Evolutionary conservation across 2,113 vertebrate genomes (phyloP), one percentile per base, ranked within the genome.

Genomic region (Acrocephalus kingi): DNA sequence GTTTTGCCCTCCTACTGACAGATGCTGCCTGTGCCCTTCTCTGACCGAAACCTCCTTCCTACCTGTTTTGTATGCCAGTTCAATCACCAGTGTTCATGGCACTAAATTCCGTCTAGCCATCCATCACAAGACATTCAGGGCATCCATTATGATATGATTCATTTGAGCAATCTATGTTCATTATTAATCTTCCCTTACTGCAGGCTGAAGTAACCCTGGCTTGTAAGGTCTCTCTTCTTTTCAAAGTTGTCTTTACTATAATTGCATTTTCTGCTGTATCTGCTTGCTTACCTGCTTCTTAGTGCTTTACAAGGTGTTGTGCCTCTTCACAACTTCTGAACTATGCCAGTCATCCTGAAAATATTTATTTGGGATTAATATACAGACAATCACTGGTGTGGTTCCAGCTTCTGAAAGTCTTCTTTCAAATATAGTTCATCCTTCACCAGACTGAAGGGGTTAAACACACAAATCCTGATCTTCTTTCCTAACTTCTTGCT

Each of bases 51-150:
- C 43, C 54, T 79, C 89, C 77, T 91, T 92, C 80, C 77, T 80
- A 52, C 48, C 87, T 92, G 55, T 86, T 97, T 94, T 93, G 80
- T 91, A 94, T 96, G 93, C 94, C 69, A 63, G 62, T 63, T 93
- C 71, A 91, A 31, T 66, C 90, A 62, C 35, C 63, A 22, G 51
- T 84, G 73, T 66, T 91, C 76, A 56, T 92, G 72, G 83, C 76
- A 87, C 69, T 94, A 92, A 96, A 84, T 89, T 87, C 79, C 87
- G 93, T 94, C 97, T 94, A 85, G 93, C 69, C 87, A 92, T 94
- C 95, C 89, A 85, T 94, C 95, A 94, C 64, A 75, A 96, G 77
- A 89, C 49, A 54, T 93, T 96, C 79, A 66, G 94, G 84, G 52
- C 87, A 94, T 82, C 75, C 73, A 87, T 96, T 96, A 95, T 35